Evolutionary conservation across 2,888 invertebrate species (phyloP).

Genomic region (Harpagoxenus sublaevis): DNA sequence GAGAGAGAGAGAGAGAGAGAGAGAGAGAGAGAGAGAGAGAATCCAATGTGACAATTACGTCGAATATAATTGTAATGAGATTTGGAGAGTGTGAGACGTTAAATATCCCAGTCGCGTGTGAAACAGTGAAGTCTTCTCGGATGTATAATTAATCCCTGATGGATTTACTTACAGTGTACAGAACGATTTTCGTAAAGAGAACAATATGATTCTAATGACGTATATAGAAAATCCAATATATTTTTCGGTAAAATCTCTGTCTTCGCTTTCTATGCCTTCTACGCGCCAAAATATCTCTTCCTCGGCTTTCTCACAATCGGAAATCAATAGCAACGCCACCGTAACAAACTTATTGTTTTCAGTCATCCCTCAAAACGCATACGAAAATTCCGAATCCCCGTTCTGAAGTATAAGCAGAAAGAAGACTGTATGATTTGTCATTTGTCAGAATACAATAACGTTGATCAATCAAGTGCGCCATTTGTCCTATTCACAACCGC

Average conservation of each 20-base stretch:
- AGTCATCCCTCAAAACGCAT: constrained; percentile 57
- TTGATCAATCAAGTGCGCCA: constrained; percentile 55
- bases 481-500: constrained; percentile 33
- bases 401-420: constrained; percentile 44
- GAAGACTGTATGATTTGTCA: constrained; percentile 53
- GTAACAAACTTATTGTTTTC: constrained; percentile 79
- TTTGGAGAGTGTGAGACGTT: constrained; percentile 36
- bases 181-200: constrained; percentile 4
- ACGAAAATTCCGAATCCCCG: constrained; percentile 38
- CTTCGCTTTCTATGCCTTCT: constrained; percentile 38
- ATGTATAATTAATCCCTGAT: neutral
- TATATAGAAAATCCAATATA: constrained; percentile 21
- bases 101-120: constrained; percentile 5
- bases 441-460: constrained; percentile 50
- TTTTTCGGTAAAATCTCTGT: constrained; percentile 28
- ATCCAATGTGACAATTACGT: constrained; percentile 46
- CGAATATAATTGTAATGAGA: constrained; percentile 38
- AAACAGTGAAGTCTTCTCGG: neutral
- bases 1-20: neutral
- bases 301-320: constrained; percentile 72
- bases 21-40: neutral
- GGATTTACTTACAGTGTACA: neutral
- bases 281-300: constrained; percentile 66
- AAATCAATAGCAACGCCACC: constrained; percentile 79
- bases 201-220: neutral